phyloP scores from a whole-genome alignment of 2,113 vertebrate genomes.

The Xiphias gladius region DNA sequence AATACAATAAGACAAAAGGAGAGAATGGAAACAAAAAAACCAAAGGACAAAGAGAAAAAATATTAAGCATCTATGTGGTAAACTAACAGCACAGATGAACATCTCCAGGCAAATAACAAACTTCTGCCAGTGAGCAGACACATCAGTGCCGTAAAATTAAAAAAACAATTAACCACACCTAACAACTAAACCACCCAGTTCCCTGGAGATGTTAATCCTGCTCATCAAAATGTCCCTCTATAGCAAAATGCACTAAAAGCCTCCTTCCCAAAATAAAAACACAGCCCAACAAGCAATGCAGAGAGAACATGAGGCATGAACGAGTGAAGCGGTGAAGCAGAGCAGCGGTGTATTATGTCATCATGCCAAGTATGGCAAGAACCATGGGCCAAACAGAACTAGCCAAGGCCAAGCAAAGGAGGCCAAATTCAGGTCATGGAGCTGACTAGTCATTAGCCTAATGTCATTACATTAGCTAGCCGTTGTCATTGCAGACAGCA shows the following conservation, averaged over 20 bases:
- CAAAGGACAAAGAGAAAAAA: conserved; percentile 22
- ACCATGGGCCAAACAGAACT: conserved; percentile 57
- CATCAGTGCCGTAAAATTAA: neutral
- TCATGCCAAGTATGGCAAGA: conserved; percentile 73
- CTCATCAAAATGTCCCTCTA: neutral
- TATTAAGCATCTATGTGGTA: conserved; percentile 16
- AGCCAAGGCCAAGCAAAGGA: conserved; percentile 72
- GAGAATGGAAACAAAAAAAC: conserved; percentile 12
- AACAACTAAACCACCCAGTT: neutral
- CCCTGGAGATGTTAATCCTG: conserved; percentile 57
- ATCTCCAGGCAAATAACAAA: conserved; percentile 58
- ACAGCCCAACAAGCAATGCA: conserved; percentile 68
- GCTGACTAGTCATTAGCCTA: conserved; percentile 54
- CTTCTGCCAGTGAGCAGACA: neutral
- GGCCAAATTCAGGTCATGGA: conserved; percentile 48
- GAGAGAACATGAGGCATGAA: conserved; percentile 60
- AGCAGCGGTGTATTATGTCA: conserved; percentile 58
- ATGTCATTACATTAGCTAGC: conserved; percentile 79
- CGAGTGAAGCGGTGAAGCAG: conserved; percentile 53
- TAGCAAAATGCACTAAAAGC: conserved; percentile 68
- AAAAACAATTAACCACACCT: neutral
- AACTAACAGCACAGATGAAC: conserved; percentile 40
- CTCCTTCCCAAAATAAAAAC: conserved; percentile 14
- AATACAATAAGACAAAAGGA: neutral
- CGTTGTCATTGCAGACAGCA: conserved; percentile 73